Conservation (phyloP, 2,113 vertebrate species). For the Oreotrochilus melanogaster region DNA sequence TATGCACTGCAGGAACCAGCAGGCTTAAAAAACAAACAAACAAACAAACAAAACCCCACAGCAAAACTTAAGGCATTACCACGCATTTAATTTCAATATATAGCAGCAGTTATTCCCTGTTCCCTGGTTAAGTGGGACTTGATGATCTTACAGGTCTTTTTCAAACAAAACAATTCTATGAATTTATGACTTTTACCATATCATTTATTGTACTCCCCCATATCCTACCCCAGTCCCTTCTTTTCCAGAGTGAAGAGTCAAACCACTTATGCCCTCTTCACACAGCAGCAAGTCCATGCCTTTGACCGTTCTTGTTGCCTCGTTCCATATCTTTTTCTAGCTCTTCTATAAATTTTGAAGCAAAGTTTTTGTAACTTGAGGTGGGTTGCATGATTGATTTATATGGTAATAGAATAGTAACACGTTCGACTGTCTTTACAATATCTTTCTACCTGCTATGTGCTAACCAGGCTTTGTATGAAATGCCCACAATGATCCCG, state of each 20-base stretch:
- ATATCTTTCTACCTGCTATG: not conserved
- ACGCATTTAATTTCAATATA: not conserved
- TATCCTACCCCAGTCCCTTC: not conserved
- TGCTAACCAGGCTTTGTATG: not conserved
- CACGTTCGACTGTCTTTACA: not conserved
- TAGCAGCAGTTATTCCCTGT: not conserved
- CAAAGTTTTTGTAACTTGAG: not conserved
- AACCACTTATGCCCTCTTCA: rapidly evolving
- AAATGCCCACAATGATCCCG: not conserved
- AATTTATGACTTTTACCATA: not conserved
- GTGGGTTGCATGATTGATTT: not conserved
- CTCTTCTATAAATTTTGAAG: not conserved
- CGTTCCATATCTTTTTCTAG: not conserved
- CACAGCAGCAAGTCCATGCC: not conserved
- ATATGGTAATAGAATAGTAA: not conserved
- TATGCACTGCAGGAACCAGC: not conserved
- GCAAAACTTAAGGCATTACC: not conserved
- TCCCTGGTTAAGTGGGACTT: not conserved
- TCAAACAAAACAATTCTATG: too few relatives aligned
- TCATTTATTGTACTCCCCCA: not conserved
- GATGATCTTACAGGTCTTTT: too few relatives aligned
- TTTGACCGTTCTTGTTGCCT: not conserved
- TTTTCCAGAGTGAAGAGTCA: not conserved
- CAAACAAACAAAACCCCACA: too few relatives aligned
- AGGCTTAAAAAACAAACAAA: not conserved